Conservation (phyloP, 1,140 invertebrate species). For the Dendroctonus ponderosae region DNA sequence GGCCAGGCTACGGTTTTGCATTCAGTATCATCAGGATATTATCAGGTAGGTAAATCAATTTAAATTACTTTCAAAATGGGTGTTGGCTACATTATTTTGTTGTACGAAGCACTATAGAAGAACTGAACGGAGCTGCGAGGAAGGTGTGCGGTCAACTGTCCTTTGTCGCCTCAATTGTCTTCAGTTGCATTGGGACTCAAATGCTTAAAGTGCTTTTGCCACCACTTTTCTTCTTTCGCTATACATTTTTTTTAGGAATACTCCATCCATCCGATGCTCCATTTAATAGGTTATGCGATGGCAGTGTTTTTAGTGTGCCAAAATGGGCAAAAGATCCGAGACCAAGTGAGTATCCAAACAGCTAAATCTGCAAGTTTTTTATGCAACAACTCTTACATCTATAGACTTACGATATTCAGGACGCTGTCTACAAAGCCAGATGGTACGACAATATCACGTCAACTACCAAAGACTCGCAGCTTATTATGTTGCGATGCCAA, state of each 20-base stretch:
- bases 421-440: no score
- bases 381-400: neutral
- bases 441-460: no score
- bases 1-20: slow-evolving; percentile 13
- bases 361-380: neutral
- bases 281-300: slow-evolving; percentile 14
- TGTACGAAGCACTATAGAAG: slow-evolving; percentile 1
- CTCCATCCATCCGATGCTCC: slow-evolving; percentile 10
- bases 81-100: no score
- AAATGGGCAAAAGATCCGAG: slow-evolving; percentile 9
- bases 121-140: slow-evolving; percentile 3
- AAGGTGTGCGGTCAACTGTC: slow-evolving; percentile 17
- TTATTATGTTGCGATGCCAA: no score
- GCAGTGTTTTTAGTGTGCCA: slow-evolving; percentile 17
- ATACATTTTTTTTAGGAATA: slow-evolving; percentile 18
- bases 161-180: slow-evolving; percentile 9
- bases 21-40: slow-evolving; percentile 22
- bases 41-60: neutral
- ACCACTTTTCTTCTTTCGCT: neutral
- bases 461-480: no score
- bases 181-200: slow-evolving; percentile 21
- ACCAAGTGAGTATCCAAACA: neutral
- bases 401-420: no score
- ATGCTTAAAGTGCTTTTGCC: slow-evolving; percentile 12
- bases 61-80: no score